Evolutionary conservation across 2,113 vertebrate species (phyloP), one percentile per base, ranked within the genome.

Genomic region (Canis aureus): DNA sequence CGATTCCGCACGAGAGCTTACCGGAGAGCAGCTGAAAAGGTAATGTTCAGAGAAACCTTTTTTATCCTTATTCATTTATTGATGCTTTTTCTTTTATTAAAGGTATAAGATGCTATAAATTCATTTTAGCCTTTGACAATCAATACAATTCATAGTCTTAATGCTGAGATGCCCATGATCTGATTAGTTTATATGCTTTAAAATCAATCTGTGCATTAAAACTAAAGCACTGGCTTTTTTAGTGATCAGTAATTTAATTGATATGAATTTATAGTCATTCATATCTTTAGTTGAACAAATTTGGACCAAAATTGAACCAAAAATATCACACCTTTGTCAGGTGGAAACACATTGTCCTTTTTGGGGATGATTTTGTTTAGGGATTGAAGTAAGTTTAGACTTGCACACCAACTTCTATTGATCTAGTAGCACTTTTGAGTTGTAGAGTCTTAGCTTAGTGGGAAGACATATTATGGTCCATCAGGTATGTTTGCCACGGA

Each of bases 1-100:
- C 99, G 99, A 55, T 99, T 99, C 97, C 99, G 99, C 80, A 99
- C 99, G 35, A 99, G 99, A 98, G 99, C 99, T 35, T 99, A 99
- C 98, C 99, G 99, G 23, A 99, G 98, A 97, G 99, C 99, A 22
- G 99, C 99, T 90, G 99, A 99, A 98, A 99, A 99, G 98, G 99
- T 99, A 98, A 93, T 49, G 89, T 98, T 93, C 35, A 55, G n/a
- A 91, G 92, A 83, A 94, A 73, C 0, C 4, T 35, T 78, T 35
- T 90, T 76, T 66, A 53, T 82, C 59, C n/a, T 80, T 96, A 57
- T 10, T 53, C n/a, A 51, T 57, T 94, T 71, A 62, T 23, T 97
- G 74, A 62, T 74, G 2, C 11, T 73, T 95, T 97, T 91, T 91
- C 27, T 91, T 82, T 71, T 62, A 38, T 84, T 71, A 64, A 55